Conservation (phyloP, 2,888 invertebrate species). For the Archips crataeganus region DNA sequence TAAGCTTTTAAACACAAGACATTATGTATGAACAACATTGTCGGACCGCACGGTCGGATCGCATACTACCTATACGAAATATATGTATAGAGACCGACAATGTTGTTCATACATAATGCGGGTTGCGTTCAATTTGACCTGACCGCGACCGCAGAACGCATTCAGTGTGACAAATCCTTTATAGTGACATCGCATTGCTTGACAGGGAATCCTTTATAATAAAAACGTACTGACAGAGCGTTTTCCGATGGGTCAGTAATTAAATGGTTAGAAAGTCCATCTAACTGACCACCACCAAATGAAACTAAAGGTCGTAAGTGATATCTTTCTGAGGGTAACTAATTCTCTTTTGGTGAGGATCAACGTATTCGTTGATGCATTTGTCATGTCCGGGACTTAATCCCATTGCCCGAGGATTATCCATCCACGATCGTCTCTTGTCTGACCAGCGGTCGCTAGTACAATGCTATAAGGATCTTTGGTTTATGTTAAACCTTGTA, state of each 20-base stretch:
- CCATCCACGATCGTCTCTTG: conserved; percentile 42
- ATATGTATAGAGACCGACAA: too few species aligned
- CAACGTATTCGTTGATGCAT: conserved; percentile 59
- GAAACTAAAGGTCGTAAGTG: conserved; percentile 14
- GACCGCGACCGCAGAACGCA: too few species aligned
- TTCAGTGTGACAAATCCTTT: not conserved
- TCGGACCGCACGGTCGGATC: too few species aligned
- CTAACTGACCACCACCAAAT: not conserved
- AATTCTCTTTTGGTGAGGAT: not conserved
- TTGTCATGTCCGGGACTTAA: conserved; percentile 71
- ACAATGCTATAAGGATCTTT: not conserved
- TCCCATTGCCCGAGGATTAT: conserved; percentile 75
- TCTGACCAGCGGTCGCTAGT: conserved; percentile 8
- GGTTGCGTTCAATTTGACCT: too few species aligned
- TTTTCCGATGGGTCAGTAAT: too few species aligned
- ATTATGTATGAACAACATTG: too few species aligned
- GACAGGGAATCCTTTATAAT: too few species aligned
- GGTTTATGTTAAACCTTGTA: not conserved
- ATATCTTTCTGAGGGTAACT: not conserved
- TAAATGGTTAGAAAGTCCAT: not conserved
- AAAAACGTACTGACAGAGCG: too few species aligned
- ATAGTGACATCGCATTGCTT: too few species aligned
- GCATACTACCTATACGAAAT: too few species aligned
- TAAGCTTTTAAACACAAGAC: not conserved
- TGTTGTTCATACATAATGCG: too few species aligned